These are phyloP conservation scores for Spodoptera litura DNA, from an alignment of 1,140 invertebrate genomes.

Conservation along the genomic window DNA sequence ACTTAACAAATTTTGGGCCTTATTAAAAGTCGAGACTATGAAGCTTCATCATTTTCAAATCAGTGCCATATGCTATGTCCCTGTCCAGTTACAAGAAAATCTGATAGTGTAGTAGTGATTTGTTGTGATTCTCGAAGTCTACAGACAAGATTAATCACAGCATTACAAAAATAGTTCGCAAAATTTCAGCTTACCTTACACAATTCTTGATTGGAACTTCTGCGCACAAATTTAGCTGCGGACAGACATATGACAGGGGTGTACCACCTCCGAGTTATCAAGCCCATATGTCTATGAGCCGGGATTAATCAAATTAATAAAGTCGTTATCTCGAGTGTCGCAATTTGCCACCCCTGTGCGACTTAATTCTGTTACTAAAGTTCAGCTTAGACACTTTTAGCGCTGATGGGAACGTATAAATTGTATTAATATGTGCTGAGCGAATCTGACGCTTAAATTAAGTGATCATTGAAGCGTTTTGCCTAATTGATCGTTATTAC, in stretches of 20 bases:
- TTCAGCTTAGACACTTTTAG: conserved; percentile 43
- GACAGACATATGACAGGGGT: conserved; percentile 43
- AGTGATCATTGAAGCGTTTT: conserved; percentile 16
- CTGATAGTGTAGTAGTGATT: too few species aligned
- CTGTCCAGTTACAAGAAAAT: too few species aligned
- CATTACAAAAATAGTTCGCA: too few species aligned
- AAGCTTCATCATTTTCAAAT: too few species aligned
- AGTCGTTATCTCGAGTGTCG: conserved; percentile 70
- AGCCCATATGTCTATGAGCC: conserved; percentile 61
- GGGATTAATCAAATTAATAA: conserved; percentile 78
- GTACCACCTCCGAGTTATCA: conserved; percentile 58
- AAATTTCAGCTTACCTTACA: too few species aligned
- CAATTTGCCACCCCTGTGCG: conserved; percentile 61
- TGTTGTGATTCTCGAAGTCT: too few species aligned
- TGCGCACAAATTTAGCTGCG: conserved; percentile 12
- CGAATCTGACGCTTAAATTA: conserved; percentile 5
- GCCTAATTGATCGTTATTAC: conserved; percentile 21
- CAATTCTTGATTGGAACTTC: background rate
- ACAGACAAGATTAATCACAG: too few species aligned
- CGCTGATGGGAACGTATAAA: conserved; percentile 32
- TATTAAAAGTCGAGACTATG: too few species aligned
- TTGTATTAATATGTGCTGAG: conserved; percentile 37
- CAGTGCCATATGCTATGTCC: too few species aligned
- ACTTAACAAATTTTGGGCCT: too few species aligned
- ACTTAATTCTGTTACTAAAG: conserved; percentile 58